Conservation (phyloP, 1,140 invertebrate species). For the Cotesia chilonis region DNA sequence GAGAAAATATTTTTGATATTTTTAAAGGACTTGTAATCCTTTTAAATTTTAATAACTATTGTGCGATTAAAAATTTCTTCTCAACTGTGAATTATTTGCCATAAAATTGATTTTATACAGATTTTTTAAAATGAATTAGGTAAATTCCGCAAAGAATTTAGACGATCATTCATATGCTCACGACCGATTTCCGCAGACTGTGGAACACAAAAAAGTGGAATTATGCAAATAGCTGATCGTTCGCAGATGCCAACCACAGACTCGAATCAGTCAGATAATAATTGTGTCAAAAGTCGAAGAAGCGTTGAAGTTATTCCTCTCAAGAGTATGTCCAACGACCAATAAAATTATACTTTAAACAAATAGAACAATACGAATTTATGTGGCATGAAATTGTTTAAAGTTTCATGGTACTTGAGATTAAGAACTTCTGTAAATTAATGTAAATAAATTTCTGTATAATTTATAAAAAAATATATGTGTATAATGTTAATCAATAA, state of each 20-base stretch:
- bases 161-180: constrained; percentile 68
- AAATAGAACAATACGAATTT: too few relatives aligned
- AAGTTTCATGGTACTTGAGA: too few relatives aligned
- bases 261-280: constrained; percentile 5
- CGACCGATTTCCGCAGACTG: not conserved
- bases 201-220: constrained; percentile 9
- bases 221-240: constrained; percentile 21
- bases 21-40: too few relatives aligned
- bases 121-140: constrained; percentile 59
- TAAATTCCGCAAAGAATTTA: constrained; percentile 74
- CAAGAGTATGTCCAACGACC: constrained; percentile 38
- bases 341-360: constrained; percentile 27
- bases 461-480: too few relatives aligned
- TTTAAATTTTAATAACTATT: too few relatives aligned
- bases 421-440: too few relatives aligned
- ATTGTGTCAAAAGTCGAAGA: constrained; percentile 47
- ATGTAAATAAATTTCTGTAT: too few relatives aligned
- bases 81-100: too few relatives aligned
- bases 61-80: too few relatives aligned
- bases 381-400: too few relatives aligned
- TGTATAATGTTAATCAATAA: too few relatives aligned
- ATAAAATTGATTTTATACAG: not conserved
- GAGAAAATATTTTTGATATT: too few relatives aligned
- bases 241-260: constrained; percentile 34
- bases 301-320: constrained; percentile 53